Evolutionary conservation across 2,797 vertebrate species (phyloP), one percentile per base, ranked within the genome.

Genomic region (Catamblyrhynchus diadema): DNA sequence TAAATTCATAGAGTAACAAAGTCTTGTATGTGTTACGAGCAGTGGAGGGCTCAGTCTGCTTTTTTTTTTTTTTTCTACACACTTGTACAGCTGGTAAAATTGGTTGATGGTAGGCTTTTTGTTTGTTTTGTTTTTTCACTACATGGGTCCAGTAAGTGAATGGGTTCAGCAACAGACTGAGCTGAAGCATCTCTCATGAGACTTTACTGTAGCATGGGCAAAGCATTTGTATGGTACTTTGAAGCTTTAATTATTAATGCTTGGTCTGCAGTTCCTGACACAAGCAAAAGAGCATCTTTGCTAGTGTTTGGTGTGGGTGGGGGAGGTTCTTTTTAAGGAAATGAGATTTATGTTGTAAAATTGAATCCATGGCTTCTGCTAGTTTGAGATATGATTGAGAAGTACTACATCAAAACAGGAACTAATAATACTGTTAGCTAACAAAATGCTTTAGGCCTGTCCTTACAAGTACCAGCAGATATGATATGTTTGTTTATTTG

Each of bases 241-340:
- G 35, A 77, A 88, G 47, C 32, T 91, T 86, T 91, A 88, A 53
- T 90, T 87, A 71, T 91, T 91, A 75, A 80, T 77, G 61, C 33
- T 69, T 57, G 42, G 15, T 84, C 44, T 88, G 48, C 60, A 67
- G 5, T 71, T 94, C 50, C 35, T 82, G 27, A 53, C 32, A 22
- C 42, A 90, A 81, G 60, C 48, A 8, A 44, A 89, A 67, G n/a
- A 83, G 19, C 44, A 54, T 72, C 28, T 90, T 81, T 84, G 45
- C 53, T 79, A 4, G 16, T 51, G 60, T 83, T 81, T 75, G 30
- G 28, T 61, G 27, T 30, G 18, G 7, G 15, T 14, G 12, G 12
- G 2, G 12, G 3, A 19, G 17, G 9, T 54, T 54, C 17, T 62
- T 78, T 78, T 71, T 51, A 42, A 80, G 35, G 27, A 87, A 84